phyloP scores from a whole-genome alignment of 2,888 invertebrate genomes.

The Agriotes lineatus region DNA sequence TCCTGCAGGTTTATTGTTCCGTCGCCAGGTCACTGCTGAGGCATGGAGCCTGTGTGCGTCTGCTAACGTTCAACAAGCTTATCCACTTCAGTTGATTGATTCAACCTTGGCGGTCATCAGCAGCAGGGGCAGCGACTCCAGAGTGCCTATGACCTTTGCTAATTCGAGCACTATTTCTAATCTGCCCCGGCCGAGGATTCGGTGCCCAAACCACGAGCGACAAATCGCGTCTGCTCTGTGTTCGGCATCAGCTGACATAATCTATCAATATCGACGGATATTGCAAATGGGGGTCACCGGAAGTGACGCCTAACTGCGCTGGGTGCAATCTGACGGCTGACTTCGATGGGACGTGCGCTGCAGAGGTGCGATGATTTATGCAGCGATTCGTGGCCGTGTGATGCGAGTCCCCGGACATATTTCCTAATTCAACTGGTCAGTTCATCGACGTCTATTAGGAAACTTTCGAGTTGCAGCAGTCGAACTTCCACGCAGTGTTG shows the following conservation, averaged over 20 bases:
- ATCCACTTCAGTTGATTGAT: conserved; percentile 64
- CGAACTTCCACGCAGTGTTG: no score
- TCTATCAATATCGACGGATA: conserved; percentile 37
- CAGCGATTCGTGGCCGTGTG: conserved; percentile 1
- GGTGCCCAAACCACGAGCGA: background rate
- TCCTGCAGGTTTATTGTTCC: conserved; percentile 34
- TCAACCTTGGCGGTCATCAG: conserved; percentile 61
- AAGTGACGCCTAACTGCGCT: conserved; percentile 29
- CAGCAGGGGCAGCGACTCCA: conserved; percentile 50
- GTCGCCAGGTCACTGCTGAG: conserved; percentile 29
- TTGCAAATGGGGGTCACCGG: conserved; percentile 34
- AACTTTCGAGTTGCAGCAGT: no score
- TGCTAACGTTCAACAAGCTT: conserved; percentile 60
- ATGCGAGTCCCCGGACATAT: no score
- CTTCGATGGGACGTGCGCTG: conserved; percentile 8
- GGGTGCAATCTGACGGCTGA: conserved; percentile 23
- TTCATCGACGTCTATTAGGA: no score
- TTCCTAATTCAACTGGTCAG: conserved; percentile 4
- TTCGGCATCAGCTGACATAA: conserved; percentile 23
- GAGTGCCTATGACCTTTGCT: conserved; percentile 33
- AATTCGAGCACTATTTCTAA: conserved; percentile 20
- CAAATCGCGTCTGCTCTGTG: conserved; percentile 23
- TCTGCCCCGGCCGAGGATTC: no score
- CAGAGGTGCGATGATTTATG: conserved; percentile 21
- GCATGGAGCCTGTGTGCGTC: conserved; percentile 47